A percentile compares a stretch with the other conserved stretches of the same genome.
Evolutionary conservation across 1,140 invertebrate genomes (phyloP).

Genomic region (Drosophila suzukii): DNA sequence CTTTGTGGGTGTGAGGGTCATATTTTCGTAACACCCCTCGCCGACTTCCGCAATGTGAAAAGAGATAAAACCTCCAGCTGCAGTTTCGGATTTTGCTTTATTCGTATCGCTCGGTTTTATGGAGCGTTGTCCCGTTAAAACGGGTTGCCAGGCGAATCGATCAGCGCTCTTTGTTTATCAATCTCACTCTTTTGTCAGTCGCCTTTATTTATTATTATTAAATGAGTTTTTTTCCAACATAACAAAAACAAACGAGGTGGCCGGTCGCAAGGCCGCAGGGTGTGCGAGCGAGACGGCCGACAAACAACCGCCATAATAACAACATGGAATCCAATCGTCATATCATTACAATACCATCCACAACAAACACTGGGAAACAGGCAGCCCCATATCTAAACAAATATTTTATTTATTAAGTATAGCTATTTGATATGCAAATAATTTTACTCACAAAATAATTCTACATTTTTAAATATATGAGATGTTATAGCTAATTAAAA

Average conservation of each 20-base stretch:
- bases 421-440: neutral
- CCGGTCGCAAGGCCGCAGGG: slow-evolving; percentile 26
- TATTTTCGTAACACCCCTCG: slow-evolving; percentile 28
- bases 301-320: slow-evolving; percentile 12
- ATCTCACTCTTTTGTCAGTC: slow-evolving; percentile 15
- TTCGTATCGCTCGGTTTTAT: slow-evolving; percentile 14
- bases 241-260: slow-evolving; percentile 31
- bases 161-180: slow-evolving; percentile 36
- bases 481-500: too few species aligned
- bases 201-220: slow-evolving; percentile 29
- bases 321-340: slow-evolving; percentile 11
- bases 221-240: slow-evolving; percentile 24
- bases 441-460: neutral
- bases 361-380: slow-evolving; percentile 7
- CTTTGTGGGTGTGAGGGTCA: slow-evolving; percentile 21
- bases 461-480: neutral
- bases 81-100: slow-evolving; percentile 30
- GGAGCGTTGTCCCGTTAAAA: slow-evolving; percentile 29
- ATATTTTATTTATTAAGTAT: neutral
- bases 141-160: slow-evolving; percentile 20
- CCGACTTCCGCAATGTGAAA: slow-evolving; percentile 42
- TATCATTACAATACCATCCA: slow-evolving; percentile 13
- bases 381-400: neutral
- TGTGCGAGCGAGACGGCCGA: slow-evolving; percentile 6
- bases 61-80: slow-evolving; percentile 29